A percentile compares a stretch with the other conserved stretches of the same genome.
These are phyloP conservation scores for Zaprionus ghesquierei DNA, from an alignment of 1,140 invertebrate genomes.

Conservation along the genomic window DNA sequence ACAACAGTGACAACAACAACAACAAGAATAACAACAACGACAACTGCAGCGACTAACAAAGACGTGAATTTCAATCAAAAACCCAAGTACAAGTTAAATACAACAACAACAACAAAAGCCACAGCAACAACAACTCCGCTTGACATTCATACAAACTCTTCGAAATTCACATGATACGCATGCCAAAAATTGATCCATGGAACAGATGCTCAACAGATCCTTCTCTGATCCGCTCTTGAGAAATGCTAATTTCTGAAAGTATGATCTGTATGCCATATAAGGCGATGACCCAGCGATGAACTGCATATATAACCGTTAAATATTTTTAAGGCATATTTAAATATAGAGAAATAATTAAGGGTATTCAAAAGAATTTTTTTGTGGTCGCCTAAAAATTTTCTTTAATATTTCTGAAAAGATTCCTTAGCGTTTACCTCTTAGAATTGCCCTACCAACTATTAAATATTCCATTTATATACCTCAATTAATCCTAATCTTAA, in stretches of 20 bases:
- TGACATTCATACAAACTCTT: background rate
- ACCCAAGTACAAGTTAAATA: conserved; percentile 17
- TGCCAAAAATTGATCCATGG: conserved; percentile 13
- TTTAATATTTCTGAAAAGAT: no score
- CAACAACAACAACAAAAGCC: background rate
- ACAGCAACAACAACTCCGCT: background rate
- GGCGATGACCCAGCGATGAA: background rate
- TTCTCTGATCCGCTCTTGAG: background rate
- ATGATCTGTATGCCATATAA: conserved; percentile 34
- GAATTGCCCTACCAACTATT: background rate
- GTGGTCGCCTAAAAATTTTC: background rate
- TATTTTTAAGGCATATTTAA: background rate
- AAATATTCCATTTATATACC: no score
- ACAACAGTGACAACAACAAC: conserved; percentile 43
- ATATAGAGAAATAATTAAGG: background rate
- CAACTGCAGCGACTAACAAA: conserved; percentile 62
- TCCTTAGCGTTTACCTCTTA: no score
- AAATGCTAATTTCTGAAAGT: conserved; percentile 37
- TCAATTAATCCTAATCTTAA: no score
- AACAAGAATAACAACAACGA: conserved; percentile 28
- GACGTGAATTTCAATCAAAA: conserved; percentile 73
- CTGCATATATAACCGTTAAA: conserved; percentile 22
- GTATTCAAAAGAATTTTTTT: background rate
- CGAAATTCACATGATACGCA: conserved; percentile 26
- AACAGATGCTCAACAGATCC: background rate